phyloP scores from a whole-genome alignment of 2,888 invertebrate genomes.

The Euplexia lucipara region DNA sequence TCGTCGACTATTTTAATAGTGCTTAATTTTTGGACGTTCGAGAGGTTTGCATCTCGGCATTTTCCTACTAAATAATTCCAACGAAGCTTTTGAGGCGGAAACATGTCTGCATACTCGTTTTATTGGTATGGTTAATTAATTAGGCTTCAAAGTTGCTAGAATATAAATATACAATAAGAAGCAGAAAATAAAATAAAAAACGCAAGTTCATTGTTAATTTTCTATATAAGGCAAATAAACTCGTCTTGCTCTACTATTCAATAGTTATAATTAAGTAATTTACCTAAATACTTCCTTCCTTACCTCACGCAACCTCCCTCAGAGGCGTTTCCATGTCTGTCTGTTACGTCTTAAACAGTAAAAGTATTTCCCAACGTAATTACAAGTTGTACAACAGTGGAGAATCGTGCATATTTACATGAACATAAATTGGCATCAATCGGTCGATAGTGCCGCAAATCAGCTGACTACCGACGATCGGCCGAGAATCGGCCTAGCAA shows the following conservation, averaged over 20 bases:
- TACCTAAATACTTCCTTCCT: conserved; percentile 40
- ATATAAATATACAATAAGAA: too few species aligned
- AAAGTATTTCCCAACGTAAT: conserved; percentile 70
- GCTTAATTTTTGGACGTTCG: too few species aligned
- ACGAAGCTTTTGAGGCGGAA: too few species aligned
- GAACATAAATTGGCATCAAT: conserved; percentile 58
- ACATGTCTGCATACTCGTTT: too few species aligned
- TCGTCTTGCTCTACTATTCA: conserved; percentile 17
- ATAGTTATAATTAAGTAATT: conserved; percentile 45
- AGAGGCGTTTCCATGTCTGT: conserved; percentile 52
- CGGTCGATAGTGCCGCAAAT: conserved; percentile 56
- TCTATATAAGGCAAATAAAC: conserved; percentile 12
- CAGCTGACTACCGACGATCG: conserved; percentile 58
- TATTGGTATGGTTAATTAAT: too few species aligned
- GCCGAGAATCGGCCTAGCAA: conserved; percentile 59
- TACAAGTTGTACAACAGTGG: conserved; percentile 58
- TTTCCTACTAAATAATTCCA: too few species aligned
- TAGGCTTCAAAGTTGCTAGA: too few species aligned
- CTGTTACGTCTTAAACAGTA: conserved; percentile 54
- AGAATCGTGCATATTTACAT: conserved; percentile 70
- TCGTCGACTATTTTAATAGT: too few species aligned
- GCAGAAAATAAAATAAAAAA: neutral
- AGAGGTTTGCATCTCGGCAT: too few species aligned
- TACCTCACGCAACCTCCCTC: conserved; percentile 31
- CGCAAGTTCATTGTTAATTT: neutral